Base-by-base conservation (phyloP, 2,888 invertebrate species). In the Acleris holmiana region DNA sequence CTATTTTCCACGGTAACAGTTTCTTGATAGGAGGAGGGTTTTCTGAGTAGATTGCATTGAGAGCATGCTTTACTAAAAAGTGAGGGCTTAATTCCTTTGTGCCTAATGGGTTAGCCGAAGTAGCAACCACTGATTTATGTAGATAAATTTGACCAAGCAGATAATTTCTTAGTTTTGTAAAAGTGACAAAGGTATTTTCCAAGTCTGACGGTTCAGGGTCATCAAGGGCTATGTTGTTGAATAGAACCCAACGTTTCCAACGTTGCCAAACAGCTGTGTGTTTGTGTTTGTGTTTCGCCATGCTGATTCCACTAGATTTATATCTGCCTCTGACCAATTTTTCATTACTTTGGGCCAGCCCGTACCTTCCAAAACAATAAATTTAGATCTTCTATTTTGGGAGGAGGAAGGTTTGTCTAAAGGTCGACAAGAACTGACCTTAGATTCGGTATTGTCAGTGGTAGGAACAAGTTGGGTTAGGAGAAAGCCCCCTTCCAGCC, bases 211-310 rank as follows among this genome's bases (percentile, higher is more conserved):
- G n/a, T n/a, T n/a, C n/a, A n/a, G n/a, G n/a, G n/a, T n/a, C n/a
- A n/a, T 57, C 29, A 0, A 19, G 6, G 13, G 46, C 13, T 15
- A 49, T 17, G 10, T 44, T 44, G 18, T 65, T 67, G 4, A 18
- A 15, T 55, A 7, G 3, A 10, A 59, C 49, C 68, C 68, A 66
- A 10, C 15, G n/a, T 4, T 15, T 23, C 67, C 69, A 69, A 4
- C 35, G 60, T 7, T 59, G 18, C 72, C 72, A 71, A 5, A 65
- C 66, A 2, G 64, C 47, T 46, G 35, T 47, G 29, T 4, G 71
- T 74, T 53, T 71, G 71, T 6, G 68, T 7, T 68, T 4, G 71
- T 71, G 60, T 66, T 64, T 13, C 71, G 49, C 73, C 72, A 73
- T 44, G 72, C 60, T 4, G 64, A 17, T 40, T 67, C 50, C 18